Evolutionary conservation across 92 coral and sea anemone species (phyloP), one percentile per base, ranked within the genome.

Genomic region (Montipora capitata): DNA sequence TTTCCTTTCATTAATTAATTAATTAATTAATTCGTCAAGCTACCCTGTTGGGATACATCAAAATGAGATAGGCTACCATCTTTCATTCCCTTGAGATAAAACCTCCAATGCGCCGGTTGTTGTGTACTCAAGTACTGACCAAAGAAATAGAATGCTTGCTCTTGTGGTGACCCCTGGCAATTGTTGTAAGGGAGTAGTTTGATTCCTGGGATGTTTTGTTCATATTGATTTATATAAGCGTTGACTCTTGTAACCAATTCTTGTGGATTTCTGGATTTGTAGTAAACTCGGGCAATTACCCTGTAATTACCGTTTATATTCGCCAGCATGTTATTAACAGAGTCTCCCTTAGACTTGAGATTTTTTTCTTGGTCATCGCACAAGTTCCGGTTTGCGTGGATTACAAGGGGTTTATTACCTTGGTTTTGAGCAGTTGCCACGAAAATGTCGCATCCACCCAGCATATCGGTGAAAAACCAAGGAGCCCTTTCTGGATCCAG

Each of bases 361-460:
- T 74, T 75, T 18, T 13, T 11, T 63, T 18, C 14, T 3, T 7
- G 4, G 84, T 54, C 35, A 15, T 10, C 84, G 15, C 11, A 18
- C 7, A 5, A 4, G 35, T 73, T 27, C 6, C n/a, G 10, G 27
- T 86, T 86, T 13, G 90, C 65, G 67, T 86, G 90, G 38, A 78
- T 68, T 78, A 86, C 76, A 10, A 86, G 17, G 11, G 90, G 90
- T 52, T 10, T 79, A n/a, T 65, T 18, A 11, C 52, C 57, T 43
- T 43, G 58, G 9, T 39, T 68, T 39, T 9, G 45, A 9, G 39
- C 48, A 35, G 71, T 76, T 38, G 89, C 90, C 44, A 86, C 54
- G 41, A 86, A 86, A 16, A 86, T 56, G 69, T 86, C 90, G 76
- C 90, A 86, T 17, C 90, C 90, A 40, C 74, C 10, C 10, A 86